Percentiles rank a stretch among this genome's conserved stretches.
Conservation (phyloP, 2,888 invertebrate genomes). For the Timema podura region DNA sequence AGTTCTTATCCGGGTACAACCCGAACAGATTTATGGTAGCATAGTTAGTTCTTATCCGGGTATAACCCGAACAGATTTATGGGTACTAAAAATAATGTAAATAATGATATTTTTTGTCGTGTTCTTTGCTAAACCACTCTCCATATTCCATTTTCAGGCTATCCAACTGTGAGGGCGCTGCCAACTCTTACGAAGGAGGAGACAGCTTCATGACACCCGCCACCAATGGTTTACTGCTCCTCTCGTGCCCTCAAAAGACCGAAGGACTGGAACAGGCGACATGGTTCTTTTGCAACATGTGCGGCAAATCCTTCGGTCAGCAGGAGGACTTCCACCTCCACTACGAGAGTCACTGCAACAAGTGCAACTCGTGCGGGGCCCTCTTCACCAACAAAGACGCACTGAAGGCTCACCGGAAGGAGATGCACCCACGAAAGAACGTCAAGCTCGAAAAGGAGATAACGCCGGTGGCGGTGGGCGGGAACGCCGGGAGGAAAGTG, state of each 20-base stretch:
- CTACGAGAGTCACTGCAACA: constrained; percentile 45
- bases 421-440: constrained; percentile 35
- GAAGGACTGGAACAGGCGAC: constrained; percentile 25
- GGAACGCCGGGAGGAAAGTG: too few relatives aligned
- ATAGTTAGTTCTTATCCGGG: too few relatives aligned
- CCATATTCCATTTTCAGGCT: not conserved
- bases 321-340: constrained; percentile 43
- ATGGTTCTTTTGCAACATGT: constrained; percentile 44
- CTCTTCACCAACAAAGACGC: constrained; percentile 48
- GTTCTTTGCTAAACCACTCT: too few relatives aligned
- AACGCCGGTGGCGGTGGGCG: constrained; percentile 15
- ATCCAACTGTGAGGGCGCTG: constrained; percentile 1
- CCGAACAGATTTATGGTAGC: too few relatives aligned
- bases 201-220: constrained; percentile 25
- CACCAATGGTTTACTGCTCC: constrained; percentile 29
- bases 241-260: constrained; percentile 27
- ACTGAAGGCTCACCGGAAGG: constrained; percentile 43
- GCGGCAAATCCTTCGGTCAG: constrained; percentile 43
- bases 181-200: constrained; percentile 4
- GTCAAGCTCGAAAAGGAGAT: not conserved
- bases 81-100: too few relatives aligned
- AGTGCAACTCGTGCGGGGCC: constrained; percentile 45
- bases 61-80: too few relatives aligned
- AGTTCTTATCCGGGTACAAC: too few relatives aligned
- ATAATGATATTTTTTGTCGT: too few relatives aligned